These are phyloP conservation scores for Heterodera schachtii DNA, from an alignment of 1,140 invertebrate species.

Conservation along the genomic window DNA sequence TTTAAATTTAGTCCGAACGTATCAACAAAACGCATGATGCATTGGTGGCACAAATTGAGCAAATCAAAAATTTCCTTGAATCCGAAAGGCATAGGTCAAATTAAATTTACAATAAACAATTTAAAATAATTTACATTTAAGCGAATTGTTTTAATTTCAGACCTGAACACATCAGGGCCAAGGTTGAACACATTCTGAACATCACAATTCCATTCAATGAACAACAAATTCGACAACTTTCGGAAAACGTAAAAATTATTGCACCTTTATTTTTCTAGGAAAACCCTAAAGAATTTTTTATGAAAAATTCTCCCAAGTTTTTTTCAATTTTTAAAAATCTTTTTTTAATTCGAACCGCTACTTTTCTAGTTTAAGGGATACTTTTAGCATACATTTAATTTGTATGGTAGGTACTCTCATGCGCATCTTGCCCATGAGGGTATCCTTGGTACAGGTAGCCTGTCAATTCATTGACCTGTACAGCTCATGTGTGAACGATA, in stretches of 20 bases:
- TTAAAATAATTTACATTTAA: neutral
- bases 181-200: conserved; percentile 58
- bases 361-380: too few relatives aligned
- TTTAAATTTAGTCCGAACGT: conserved; percentile 25
- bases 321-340: too few relatives aligned
- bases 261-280: neutral
- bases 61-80: conserved; percentile 58
- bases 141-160: conserved; percentile 4
- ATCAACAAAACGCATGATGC: conserved; percentile 50
- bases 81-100: conserved; percentile 32
- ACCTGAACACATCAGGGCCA: conserved; percentile 58
- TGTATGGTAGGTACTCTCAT: too few relatives aligned
- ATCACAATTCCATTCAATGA: conserved; percentile 61
- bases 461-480: too few relatives aligned
- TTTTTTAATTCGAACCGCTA: too few relatives aligned
- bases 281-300: neutral
- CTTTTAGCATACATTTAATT: too few relatives aligned
- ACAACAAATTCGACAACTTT: conserved; percentile 58
- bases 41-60: conserved; percentile 50
- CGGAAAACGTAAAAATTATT: conserved; percentile 46
- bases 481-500: too few relatives aligned
- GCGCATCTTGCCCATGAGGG: too few relatives aligned
- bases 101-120: neutral
- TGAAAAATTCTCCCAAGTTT: neutral
- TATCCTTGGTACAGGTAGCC: too few relatives aligned